Evolutionary conservation across 2,888 invertebrate species (phyloP).

Genomic region (Bombylius discolor): DNA sequence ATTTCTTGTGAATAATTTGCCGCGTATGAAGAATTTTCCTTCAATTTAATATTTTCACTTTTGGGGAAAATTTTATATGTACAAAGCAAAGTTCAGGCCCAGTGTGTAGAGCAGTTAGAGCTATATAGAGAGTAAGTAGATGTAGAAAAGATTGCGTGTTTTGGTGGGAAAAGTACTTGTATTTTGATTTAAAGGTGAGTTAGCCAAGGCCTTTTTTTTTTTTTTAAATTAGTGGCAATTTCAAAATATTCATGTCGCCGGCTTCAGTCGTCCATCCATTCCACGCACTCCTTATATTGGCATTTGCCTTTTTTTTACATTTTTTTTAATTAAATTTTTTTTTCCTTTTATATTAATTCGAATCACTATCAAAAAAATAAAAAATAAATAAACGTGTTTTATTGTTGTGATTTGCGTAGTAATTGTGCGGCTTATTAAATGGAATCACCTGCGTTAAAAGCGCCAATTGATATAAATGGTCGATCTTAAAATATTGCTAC

Average conservation of each 20-base stretch:
- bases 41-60: neutral
- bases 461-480: no score
- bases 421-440: neutral
- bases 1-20: neutral
- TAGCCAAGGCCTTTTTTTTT: neutral
- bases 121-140: no score
- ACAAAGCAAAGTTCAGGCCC: neutral
- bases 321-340: neutral
- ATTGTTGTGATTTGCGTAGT: neutral
- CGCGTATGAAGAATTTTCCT: neutral
- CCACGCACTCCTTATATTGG: no score
- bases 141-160: no score
- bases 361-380: neutral
- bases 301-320: no score
- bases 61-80: neutral
- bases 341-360: no score
- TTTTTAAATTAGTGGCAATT: no score
- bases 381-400: neutral
- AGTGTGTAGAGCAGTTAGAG: neutral
- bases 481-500: no score
- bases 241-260: neutral
- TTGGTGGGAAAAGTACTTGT: no score
- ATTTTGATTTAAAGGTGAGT: no score
- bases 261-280: neutral
- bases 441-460: no score